These are phyloP conservation scores for Alcedo atthis DNA, from an alignment of 2,797 vertebrate species.

Conservation along the genomic window DNA sequence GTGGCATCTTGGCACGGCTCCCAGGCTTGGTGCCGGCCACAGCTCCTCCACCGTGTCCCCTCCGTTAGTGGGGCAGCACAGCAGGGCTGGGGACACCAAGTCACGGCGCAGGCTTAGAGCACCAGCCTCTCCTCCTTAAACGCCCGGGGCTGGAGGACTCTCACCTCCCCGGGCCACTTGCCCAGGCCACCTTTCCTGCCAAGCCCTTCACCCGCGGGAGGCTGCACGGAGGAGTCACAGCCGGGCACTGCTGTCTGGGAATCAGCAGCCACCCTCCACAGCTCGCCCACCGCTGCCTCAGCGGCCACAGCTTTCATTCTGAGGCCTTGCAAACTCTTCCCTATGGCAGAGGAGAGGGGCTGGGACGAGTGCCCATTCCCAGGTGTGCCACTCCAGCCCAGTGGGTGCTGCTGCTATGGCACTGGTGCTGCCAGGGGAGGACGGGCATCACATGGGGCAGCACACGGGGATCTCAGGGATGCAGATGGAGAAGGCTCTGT, in stretches of 20 bases:
- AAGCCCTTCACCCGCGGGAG: fast-evolving
- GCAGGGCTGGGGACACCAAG: neutral
- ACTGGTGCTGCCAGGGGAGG: neutral
- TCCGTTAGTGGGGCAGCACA: neutral
- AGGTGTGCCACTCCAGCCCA: neutral
- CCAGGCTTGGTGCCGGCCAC: neutral
- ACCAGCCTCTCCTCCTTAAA: neutral
- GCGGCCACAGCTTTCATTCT: neutral
- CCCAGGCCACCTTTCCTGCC: neutral
- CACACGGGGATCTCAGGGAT: too few species aligned
- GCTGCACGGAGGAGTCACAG: neutral
- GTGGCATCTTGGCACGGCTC: neutral
- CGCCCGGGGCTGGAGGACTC: fast-evolving
- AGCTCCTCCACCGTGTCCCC: neutral
- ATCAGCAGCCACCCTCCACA: neutral
- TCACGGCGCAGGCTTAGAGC: neutral
- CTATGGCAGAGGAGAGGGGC: fast-evolving
- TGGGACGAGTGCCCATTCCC: neutral
- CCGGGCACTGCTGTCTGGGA: fast-evolving
- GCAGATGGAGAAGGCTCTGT: neutral
- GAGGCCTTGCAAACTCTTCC: neutral
- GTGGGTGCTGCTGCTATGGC: neutral
- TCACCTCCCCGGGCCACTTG: fast-evolving
- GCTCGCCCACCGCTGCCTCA: neutral
- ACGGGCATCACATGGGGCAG: neutral